Percentiles rank a stretch among this genome's conserved stretches.
These are phyloP conservation scores for Drosophila borealis DNA, from an alignment of 2,888 invertebrate species.

Conservation along the genomic window DNA sequence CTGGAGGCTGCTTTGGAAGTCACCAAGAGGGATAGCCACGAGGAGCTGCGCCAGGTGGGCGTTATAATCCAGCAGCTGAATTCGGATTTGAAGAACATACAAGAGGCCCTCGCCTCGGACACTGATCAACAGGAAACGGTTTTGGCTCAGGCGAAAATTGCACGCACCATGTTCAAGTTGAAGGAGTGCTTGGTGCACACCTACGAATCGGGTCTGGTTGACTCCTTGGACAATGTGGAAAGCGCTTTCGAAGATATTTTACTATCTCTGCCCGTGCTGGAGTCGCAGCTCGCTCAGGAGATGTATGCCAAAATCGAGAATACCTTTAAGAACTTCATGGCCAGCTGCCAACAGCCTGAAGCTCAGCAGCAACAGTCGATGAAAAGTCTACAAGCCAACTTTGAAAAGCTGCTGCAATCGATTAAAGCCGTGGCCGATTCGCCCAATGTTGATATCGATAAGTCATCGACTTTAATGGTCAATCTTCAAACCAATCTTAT, in stretches of 20 bases:
- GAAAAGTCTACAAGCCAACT: constrained; percentile 39
- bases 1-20: constrained; percentile 78
- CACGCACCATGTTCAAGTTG: constrained; percentile 81
- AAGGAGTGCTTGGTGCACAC: constrained; percentile 84
- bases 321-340: constrained; percentile 66
- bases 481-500: constrained; percentile 81
- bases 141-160: constrained; percentile 75
- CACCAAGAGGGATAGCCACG: constrained; percentile 57
- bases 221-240: constrained; percentile 82
- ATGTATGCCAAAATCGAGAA: constrained; percentile 82
- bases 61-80: constrained; percentile 79
- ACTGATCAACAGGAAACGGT: constrained; percentile 66
- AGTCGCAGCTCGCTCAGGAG: constrained; percentile 85
- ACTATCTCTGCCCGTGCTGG: constrained; percentile 82
- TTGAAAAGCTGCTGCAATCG: constrained; percentile 67
- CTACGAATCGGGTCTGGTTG: constrained; percentile 79
- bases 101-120: constrained; percentile 57
- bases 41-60: constrained; percentile 71
- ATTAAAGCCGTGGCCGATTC: constrained; percentile 67
- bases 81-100: constrained; percentile 67
- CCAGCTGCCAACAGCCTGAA: constrained; percentile 22
- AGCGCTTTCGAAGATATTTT: constrained; percentile 83
- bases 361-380: constrained; percentile 39
- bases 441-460: constrained; percentile 75
- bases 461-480: constrained; percentile 76